phyloP scores from a whole-genome alignment of 2,888 invertebrate genomes.

The Drosophila merina region DNA sequence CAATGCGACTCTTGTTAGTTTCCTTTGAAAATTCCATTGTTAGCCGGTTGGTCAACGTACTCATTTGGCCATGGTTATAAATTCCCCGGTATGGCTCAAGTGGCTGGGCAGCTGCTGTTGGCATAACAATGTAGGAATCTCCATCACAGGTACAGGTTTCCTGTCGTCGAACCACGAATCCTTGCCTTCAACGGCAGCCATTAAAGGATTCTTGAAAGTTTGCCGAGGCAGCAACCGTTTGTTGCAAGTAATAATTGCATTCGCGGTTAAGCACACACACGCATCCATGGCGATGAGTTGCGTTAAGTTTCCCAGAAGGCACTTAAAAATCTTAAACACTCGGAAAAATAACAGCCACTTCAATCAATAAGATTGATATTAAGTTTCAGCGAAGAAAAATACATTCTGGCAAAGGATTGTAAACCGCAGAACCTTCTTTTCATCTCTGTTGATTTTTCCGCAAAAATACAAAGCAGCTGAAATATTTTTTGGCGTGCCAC shows the following conservation, averaged over 20 bases:
- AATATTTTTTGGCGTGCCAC: constrained; percentile 27
- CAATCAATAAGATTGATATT: background rate
- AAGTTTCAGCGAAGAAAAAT: too few relatives aligned
- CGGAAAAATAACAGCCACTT: background rate
- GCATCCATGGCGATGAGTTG: constrained; percentile 25
- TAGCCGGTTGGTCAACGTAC: constrained; percentile 29
- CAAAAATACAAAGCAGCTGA: background rate
- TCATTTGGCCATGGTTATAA: constrained; percentile 17
- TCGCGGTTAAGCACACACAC: constrained; percentile 44
- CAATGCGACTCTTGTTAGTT: constrained; percentile 27
- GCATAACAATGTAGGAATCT: constrained; percentile 38
- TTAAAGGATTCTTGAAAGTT: constrained; percentile 35
- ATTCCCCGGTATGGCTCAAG: constrained; percentile 12
- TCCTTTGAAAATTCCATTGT: constrained; percentile 38
- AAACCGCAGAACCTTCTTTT: background rate
- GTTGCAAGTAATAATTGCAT: constrained; percentile 67
- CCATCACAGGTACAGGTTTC: constrained; percentile 31
- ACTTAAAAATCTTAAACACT: constrained; percentile 52
- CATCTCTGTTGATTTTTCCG: background rate
- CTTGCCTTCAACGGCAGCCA: constrained; percentile 22
- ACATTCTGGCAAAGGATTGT: background rate
- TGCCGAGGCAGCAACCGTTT: constrained; percentile 52
- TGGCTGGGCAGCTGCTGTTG: constrained; percentile 20
- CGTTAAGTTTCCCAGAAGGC: constrained; percentile 30
- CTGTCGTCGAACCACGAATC: constrained; percentile 32